Evolutionary conservation across 2,797 vertebrate species (phyloP), one percentile per base, ranked within the genome.

Genomic region (Falco berigora): DNA sequence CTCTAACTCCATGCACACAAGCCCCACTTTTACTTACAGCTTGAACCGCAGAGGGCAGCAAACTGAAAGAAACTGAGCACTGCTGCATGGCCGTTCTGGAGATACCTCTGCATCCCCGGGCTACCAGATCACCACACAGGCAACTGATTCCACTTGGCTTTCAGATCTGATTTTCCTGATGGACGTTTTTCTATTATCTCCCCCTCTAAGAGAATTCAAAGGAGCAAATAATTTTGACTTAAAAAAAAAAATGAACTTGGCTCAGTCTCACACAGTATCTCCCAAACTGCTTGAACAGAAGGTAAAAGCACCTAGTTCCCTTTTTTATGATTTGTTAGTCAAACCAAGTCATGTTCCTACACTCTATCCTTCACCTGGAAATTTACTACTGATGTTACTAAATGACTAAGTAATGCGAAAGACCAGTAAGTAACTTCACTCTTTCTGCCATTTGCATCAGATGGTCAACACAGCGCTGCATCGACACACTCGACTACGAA

Each of bases 1-100:
- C 53, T 12, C 53, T 12, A 75, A 32, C 22, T 24, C 46, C 46
- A 21, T 0, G 27, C 18, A 17, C 19, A 2, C 23, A 36, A 14
- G 49, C 21, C 36, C 42, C 46, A 50, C 40, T 40, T 86, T 38
- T 36, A 64, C 83, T 88, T 86, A 53, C 36, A 38, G 47, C 22
- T 67, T 77, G 76, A 79, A 86, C 98, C 11, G 78, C 73, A 98
- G 97, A 97, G 98, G 98, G 97, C 97, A 98, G 97, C 95, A 98
- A 83, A 95, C 90, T 88, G 76, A 86, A 86, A 72, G 34, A 73
- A 85, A 62, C 40, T 10, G 32, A 74, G 34, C 34, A 6, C 28
- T 9, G 44, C 30, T 61, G 64, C 55, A 32, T 9, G 44, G 14
- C 52, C 28, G 21, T 2, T 38, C 50, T 19, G 22, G 46, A 34